Percentiles rank a stretch among this genome's conserved stretches.
Evolutionary conservation across 2,888 invertebrate genomes (phyloP).

Genomic region (Limnephilus lunatus): DNA sequence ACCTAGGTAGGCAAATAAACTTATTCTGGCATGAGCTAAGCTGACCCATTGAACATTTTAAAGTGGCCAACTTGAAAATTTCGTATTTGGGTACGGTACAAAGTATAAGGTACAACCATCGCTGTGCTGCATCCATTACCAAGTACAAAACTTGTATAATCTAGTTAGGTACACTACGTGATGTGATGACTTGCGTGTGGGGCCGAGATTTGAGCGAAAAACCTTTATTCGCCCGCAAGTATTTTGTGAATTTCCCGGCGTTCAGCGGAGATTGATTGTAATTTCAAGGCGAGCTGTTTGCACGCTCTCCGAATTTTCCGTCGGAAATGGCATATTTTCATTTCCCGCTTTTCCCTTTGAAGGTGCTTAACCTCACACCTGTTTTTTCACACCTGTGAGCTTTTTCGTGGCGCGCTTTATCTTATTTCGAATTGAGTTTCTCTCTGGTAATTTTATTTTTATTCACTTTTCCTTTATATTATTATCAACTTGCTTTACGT

Average conservation of each 20-base stretch:
- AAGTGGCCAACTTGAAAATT: too few species aligned
- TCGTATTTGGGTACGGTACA: background rate
- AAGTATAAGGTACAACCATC: background rate
- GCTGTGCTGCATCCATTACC: background rate
- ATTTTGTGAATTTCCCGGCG: slow-evolving; percentile 47
- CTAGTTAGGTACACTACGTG: background rate
- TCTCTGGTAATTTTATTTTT: background rate
- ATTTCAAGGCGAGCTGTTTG: slow-evolving; percentile 51
- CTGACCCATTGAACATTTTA: too few species aligned
- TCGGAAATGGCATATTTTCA: slow-evolving; percentile 38
- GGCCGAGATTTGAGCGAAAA: slow-evolving; percentile 35
- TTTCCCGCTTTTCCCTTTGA: slow-evolving; percentile 41
- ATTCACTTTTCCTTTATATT: background rate
- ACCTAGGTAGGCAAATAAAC: too few species aligned
- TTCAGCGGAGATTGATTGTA: slow-evolving; percentile 63
- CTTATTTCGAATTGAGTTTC: slow-evolving; percentile 14
- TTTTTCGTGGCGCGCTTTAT: slow-evolving; percentile 2
- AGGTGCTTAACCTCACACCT: slow-evolving; percentile 33
- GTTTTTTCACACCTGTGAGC: slow-evolving; percentile 44
- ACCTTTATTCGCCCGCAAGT: slow-evolving; percentile 49
- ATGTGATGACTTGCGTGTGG: slow-evolving; percentile 45
- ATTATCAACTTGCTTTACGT: background rate
- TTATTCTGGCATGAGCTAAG: too few species aligned
- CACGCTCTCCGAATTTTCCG: slow-evolving; percentile 50
- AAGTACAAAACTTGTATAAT: background rate